Base-by-base conservation (phyloP, 2,888 invertebrate genomes). In the Teleogryllus oceanicus region DNA sequence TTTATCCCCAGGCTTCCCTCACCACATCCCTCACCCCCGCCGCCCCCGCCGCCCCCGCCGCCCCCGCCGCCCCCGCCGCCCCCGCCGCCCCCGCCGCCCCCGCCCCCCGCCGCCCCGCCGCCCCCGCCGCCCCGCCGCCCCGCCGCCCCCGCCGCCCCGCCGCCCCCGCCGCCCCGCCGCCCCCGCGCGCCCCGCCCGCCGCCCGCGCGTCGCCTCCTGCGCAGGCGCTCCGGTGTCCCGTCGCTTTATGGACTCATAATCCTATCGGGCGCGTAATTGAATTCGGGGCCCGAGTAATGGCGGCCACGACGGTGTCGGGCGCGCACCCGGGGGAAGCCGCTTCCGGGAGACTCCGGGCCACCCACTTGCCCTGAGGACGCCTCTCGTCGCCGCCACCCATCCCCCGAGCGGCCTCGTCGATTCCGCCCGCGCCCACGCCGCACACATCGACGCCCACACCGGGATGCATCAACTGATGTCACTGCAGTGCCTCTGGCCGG, bases 201-300 rank as follows among this genome's bases (percentile, higher is more conserved):
- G 37, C 37, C 24, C 62, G 16, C 10, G 16, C 13, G 8, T 13
- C 62, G 2, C 62, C 62, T 10, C n/a, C 62, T 3, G 62, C 62
- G 62, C 62, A 10, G 16, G 62, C 62, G 16, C 37, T 37, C 62
- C 62, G 13, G 62, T 62, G 18, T 0, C 62, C 62, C 62, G n/a
- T 4, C 62, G 62, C 62, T 62, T 62, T 62, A 62, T 62, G 62
- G 8, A 62, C 62, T 62, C 62, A 62, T 62, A 62, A 62, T 62
- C 62, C 62, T 62, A 62, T 62, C 62, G n/a, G 16, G 62, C 62
- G 62, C 62, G 62, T 62, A 62, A 62, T 62, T 62, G 62, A 62
- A 62, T 62, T 62, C 62, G 62, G 62, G 62, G 4, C 16, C 16
- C 37, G 37, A 37, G 37, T 37, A 37, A 37, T 37, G 62, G 62